A percentile compares a stretch with the other conserved stretches of the same genome.
Evolutionary conservation across 2,888 invertebrate genomes (phyloP).

Genomic region (Meteorus colon): DNA sequence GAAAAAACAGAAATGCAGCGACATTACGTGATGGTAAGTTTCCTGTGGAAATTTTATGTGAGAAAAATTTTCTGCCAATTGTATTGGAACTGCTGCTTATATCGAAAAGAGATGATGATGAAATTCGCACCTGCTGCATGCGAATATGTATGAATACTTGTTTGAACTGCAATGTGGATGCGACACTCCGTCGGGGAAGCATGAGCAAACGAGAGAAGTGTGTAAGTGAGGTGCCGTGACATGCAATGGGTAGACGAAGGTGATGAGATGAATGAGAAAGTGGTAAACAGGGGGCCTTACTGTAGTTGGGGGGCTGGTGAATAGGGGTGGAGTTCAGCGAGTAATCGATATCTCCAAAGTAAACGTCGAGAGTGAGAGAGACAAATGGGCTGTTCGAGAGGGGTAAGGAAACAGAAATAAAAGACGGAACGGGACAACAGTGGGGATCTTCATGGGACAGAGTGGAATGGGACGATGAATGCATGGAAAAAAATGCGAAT

Average conservation of each 20-base stretch:
- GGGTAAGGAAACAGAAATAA: constrained; percentile 37
- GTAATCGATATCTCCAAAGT: constrained; percentile 73
- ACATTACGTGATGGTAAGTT: constrained; percentile 96
- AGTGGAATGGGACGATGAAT: constrained; percentile 33
- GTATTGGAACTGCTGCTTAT: background rate
- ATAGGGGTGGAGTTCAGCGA: constrained; percentile 68
- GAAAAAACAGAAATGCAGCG: constrained; percentile 99
- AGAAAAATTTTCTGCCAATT: background rate
- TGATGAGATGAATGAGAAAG: constrained; percentile 53
- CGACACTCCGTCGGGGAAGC: constrained; percentile 57
- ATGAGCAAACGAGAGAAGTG: constrained; percentile 33
- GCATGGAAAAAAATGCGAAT: constrained; percentile 51
- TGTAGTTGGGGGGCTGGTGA: constrained; percentile 47
- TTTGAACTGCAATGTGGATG: constrained; percentile 70
- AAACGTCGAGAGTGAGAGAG: constrained; percentile 62
- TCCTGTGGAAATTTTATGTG: background rate
- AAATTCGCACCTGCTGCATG: background rate
- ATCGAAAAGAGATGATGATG: background rate
- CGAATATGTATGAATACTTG: constrained; percentile 41
- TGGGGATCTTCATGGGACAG: constrained; percentile 30
- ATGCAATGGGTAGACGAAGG: constrained; percentile 53
- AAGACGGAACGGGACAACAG: constrained; percentile 14
- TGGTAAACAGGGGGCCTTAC: constrained; percentile 48
- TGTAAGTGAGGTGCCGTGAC: constrained; percentile 44
- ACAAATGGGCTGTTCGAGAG: constrained; percentile 33